Conservation (phyloP, 2,113 vertebrate genomes). For the Harpagus bidentatus region DNA sequence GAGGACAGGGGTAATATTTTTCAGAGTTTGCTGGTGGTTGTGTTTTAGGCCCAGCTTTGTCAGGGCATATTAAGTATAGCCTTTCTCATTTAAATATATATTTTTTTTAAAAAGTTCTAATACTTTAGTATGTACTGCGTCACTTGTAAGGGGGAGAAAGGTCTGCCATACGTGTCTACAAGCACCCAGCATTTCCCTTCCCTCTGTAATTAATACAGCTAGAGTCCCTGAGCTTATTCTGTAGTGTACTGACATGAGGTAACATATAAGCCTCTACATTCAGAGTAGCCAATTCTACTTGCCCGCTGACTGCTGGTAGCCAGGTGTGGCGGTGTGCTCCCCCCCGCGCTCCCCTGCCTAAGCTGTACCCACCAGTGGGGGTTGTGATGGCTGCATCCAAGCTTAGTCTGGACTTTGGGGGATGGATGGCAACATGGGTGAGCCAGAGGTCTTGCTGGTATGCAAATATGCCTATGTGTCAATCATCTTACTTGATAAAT, state of each 20-base stretch:
- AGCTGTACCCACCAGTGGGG: too few species aligned
- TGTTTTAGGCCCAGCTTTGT: neutral
- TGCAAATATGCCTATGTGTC: too few species aligned
- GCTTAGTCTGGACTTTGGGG: too few species aligned
- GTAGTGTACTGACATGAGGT: neutral
- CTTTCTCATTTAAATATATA: neutral
- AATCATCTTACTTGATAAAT: too few species aligned
- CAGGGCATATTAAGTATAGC: neutral
- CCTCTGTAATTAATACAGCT: neutral
- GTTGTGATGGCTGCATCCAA: too few species aligned
- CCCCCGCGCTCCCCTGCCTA: too few species aligned
- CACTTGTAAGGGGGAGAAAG: neutral
- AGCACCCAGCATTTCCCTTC: neutral
- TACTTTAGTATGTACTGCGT: neutral
- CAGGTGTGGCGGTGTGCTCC: too few species aligned
- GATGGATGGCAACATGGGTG: too few species aligned
- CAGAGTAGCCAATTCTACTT: conserved; percentile 18
- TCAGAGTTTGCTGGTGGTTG: neutral
- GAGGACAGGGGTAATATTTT: neutral
- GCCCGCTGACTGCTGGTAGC: conserved; percentile 23
- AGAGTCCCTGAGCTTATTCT: neutral
- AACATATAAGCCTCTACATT: neutral
- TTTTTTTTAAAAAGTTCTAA: neutral
- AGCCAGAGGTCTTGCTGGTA: too few species aligned
- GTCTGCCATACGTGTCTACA: neutral